Conservation (phyloP, 23 tunicate species). For the Corella eumyota region DNA sequence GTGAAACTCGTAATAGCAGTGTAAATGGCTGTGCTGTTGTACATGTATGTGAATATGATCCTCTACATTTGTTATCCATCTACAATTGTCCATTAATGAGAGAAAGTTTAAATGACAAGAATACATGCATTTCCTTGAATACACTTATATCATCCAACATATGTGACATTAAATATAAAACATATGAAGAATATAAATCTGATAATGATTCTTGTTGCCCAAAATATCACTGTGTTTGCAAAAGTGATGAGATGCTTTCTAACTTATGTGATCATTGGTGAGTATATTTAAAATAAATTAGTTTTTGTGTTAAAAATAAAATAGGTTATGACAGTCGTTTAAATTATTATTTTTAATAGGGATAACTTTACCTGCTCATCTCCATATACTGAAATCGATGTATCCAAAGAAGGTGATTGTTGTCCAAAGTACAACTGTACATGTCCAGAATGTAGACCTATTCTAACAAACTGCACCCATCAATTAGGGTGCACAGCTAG, state of each 20-base stretch:
- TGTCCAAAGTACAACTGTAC: neutral
- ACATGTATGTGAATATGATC: too few species aligned
- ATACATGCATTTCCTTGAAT: neutral
- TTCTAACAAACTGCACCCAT: neutral
- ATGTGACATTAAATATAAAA: neutral
- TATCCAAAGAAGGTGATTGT: too few species aligned
- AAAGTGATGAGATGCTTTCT: neutral
- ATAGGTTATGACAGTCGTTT: too few species aligned
- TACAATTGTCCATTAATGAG: too few species aligned
- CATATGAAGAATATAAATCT: neutral
- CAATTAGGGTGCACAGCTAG: neutral
- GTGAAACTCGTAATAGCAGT: too few species aligned
- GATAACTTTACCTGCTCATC: too few species aligned
- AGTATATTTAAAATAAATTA: too few species aligned
- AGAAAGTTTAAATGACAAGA: neutral
- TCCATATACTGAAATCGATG: too few species aligned
- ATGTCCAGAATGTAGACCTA: neutral
- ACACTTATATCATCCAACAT: too few species aligned
- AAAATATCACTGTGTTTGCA: conserved; percentile 2
- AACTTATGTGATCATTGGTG: conserved; percentile 7
- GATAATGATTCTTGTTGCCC: conserved; percentile 12
- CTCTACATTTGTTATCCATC: neutral
- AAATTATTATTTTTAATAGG: too few species aligned
- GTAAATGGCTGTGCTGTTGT: too few species aligned
- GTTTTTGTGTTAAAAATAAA: too few species aligned